Base-by-base conservation (phyloP, 2,888 invertebrate genomes). In the Tenthredo notha region DNA sequence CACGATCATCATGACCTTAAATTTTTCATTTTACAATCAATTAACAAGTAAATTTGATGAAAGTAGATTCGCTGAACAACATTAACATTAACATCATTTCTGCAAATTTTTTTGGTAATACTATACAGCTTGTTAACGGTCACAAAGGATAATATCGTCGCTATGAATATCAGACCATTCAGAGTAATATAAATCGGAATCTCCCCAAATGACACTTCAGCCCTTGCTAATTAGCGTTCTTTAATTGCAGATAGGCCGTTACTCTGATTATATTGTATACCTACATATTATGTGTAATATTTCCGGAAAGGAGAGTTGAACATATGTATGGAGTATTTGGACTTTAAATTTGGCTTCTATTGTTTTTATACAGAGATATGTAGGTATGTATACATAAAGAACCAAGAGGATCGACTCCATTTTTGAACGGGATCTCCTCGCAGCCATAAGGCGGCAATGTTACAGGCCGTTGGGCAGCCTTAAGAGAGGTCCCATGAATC, bases 391-490 rank as follows among this genome's bases (percentile, higher is more conserved):
- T 54, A 61, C 15, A 25, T 61, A 10, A 80, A 21, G 80, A 21
- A 40, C 1, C 21, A 40, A 80, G 83, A 83, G 83, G 70, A 83
- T 65, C 83, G 83, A 67, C 70, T 70, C 83, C 65, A 83, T 83
- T 83, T 83, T 83, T 83, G 67, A 83, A 83, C 67, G 83, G 83
- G 67, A 12, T 54, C 61, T 37, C 58, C 37, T 82, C 70, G 85
- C 86, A 88, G 89, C 90, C 91, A 89, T 92, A 90, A 91, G 90
- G 90, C 88, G 87, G 90, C 90, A 92, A 92, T 92, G 92, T 92
- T 91, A 92, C 92, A 91, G 92, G 89, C 89, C 89, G 92, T 92
- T 92, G 91, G 91, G 89, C 90, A 90, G 88, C 89, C 87, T 80
- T 61, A 87, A 90, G 88, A 89, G 89, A 90, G 90, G 89, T 88